Percentiles rank a stretch among this genome's conserved stretches.
Conservation (phyloP, 2,888 invertebrate species). For the Rambutsinella grinnellia region DNA sequence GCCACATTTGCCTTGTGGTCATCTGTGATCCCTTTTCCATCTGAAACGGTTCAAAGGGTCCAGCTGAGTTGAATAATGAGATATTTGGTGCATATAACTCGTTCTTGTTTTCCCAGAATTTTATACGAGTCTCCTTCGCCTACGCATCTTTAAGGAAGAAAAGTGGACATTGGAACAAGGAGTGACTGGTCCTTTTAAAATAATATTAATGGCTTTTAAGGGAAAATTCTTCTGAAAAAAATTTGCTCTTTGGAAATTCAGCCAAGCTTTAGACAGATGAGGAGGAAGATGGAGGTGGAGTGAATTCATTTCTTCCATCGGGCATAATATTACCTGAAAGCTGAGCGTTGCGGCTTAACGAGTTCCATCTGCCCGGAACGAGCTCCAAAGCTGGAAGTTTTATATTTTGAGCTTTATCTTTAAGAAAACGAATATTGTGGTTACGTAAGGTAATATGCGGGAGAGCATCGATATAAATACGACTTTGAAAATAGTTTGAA, state of each 20-base stretch:
- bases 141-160: slow-evolving; percentile 9
- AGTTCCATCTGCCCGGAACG: slow-evolving; percentile 66
- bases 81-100: slow-evolving; percentile 27
- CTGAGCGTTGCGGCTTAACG: slow-evolving; percentile 63
- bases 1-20: too few relatives aligned
- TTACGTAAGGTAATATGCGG: slow-evolving; percentile 17
- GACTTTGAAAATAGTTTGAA: slow-evolving; percentile 16
- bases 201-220: slow-evolving; percentile 26
- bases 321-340: slow-evolving; percentile 54
- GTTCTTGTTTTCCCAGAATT: slow-evolving; percentile 36
- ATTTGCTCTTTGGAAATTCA: not conserved
- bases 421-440: slow-evolving; percentile 3
- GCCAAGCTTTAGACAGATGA: too few relatives aligned
- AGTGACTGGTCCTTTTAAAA: slow-evolving; percentile 16
- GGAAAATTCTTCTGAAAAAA: not conserved
- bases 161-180: slow-evolving; percentile 1
- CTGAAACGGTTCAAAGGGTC: slow-evolving; percentile 35
- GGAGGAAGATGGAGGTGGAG: slow-evolving; percentile 19
- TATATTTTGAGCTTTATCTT: slow-evolving; percentile 4
- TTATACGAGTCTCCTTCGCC: too few relatives aligned
- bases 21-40: too few relatives aligned
- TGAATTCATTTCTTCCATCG: not conserved
- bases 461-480: not conserved
- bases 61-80: slow-evolving; percentile 36
- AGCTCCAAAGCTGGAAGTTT: slow-evolving; percentile 11